These are phyloP conservation scores for Ramphastos sulfuratus DNA, from an alignment of 2,113 vertebrate genomes.

Conservation along the genomic window DNA sequence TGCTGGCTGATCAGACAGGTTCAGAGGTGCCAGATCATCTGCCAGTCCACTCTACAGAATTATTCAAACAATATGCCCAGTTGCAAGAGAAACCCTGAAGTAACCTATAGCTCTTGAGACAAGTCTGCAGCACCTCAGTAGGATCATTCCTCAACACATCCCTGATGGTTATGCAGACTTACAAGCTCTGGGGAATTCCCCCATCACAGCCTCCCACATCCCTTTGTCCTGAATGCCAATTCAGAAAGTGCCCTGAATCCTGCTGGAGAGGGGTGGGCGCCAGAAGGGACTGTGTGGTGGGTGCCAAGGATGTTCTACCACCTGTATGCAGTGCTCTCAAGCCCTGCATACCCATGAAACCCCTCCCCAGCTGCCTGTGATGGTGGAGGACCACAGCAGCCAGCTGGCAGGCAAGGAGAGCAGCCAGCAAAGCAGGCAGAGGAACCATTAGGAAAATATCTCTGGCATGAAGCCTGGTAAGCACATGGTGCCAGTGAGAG, in stretches of 20 bases:
- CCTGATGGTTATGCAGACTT: not conserved
- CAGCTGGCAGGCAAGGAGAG: slow-evolving; percentile 61
- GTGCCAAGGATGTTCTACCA: not conserved
- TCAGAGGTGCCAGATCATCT: not conserved
- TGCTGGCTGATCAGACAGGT: not conserved
- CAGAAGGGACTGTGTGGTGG: no score
- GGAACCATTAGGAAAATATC: slow-evolving; percentile 38
- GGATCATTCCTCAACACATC: not conserved
- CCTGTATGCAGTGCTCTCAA: not conserved
- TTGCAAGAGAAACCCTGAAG: not conserved
- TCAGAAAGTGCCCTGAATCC: not conserved
- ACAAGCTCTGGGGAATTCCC: not conserved
- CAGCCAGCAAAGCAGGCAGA: not conserved
- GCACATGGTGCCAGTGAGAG: not conserved
- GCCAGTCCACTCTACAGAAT: not conserved
- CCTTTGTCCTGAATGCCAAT: not conserved
- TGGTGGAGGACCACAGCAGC: not conserved
- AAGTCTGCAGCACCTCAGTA: rapidly evolving
- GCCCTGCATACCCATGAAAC: slow-evolving; percentile 3
- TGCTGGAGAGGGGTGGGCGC: not conserved
- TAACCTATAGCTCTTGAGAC: not conserved
- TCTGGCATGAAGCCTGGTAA: slow-evolving; percentile 29
- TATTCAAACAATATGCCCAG: not conserved
- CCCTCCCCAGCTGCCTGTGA: slow-evolving; percentile 42
- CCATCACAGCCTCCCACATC: not conserved